These are phyloP conservation scores for Eleutherodactylus coqui DNA, from an alignment of 2,797 vertebrate genomes.

Conservation along the genomic window DNA sequence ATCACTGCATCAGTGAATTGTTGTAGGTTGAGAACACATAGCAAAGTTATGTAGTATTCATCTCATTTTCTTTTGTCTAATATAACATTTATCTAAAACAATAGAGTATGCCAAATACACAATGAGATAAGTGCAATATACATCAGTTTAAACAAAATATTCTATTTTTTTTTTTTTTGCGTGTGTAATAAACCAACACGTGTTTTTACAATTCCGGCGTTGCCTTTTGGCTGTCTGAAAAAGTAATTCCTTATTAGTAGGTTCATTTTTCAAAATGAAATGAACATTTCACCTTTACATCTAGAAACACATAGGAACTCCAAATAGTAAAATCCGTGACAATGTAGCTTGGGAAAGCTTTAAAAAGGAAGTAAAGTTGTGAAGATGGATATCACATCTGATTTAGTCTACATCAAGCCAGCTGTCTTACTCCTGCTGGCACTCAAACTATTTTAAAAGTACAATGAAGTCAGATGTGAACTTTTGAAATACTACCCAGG, in stretches of 20 bases:
- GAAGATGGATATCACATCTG: constrained; percentile 54
- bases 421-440: constrained; percentile 41
- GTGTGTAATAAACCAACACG: neutral
- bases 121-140: too few relatives aligned
- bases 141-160: neutral
- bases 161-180: neutral
- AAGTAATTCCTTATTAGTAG: neutral
- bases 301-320: constrained; percentile 9
- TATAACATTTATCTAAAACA: too few relatives aligned
- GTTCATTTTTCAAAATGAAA: neutral
- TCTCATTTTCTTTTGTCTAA: too few relatives aligned
- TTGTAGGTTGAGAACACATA: too few relatives aligned
- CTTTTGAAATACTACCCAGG: constrained; percentile 73
- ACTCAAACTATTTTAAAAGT: constrained; percentile 62
- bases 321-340: constrained; percentile 1
- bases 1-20: too few relatives aligned
- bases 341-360: constrained; percentile 22
- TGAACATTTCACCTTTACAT: constrained; percentile 11
- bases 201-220: neutral
- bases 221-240: neutral
- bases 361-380: constrained; percentile 44
- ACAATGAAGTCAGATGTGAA: constrained; percentile 72
- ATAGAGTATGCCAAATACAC: too few relatives aligned
- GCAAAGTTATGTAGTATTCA: too few relatives aligned
- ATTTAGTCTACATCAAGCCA: constrained; percentile 45